phyloP scores from a whole-genome alignment of 2,113 vertebrate genomes.

The Tachysurus vachellii region DNA sequence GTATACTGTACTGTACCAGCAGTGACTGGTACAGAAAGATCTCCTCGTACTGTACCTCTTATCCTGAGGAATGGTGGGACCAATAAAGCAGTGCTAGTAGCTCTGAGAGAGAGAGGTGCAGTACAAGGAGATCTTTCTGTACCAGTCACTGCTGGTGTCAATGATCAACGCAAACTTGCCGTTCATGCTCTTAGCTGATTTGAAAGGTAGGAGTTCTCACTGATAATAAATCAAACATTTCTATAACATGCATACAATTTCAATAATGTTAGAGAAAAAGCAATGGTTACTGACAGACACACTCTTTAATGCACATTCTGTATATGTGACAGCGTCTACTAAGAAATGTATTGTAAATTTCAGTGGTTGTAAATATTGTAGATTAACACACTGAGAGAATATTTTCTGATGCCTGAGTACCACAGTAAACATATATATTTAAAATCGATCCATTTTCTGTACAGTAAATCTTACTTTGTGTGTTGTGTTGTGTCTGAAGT shows the following conservation, averaged over 20 bases:
- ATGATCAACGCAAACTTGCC: background rate
- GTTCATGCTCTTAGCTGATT: background rate
- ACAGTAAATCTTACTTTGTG: no score
- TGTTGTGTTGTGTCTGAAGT: no score
- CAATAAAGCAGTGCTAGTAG: no score
- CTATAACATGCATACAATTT: background rate
- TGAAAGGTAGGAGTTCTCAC: background rate
- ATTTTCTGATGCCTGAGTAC: background rate
- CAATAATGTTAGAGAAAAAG: background rate
- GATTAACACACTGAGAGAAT: background rate
- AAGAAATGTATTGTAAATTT: background rate
- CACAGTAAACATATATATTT: background rate
- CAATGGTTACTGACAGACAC: background rate
- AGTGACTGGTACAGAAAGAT: background rate
- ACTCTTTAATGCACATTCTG: background rate
- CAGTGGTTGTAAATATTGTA: background rate
- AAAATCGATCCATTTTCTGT: background rate
- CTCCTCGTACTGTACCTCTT: no score
- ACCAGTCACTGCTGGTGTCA: background rate
- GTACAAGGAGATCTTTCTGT: no score
- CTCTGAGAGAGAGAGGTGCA: no score
- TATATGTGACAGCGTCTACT: background rate
- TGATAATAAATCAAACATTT: conserved; percentile 1
- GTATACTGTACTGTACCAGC: no score
- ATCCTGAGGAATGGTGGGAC: no score